These are phyloP conservation scores for Pangasius macronema DNA, from an alignment of 2,797 vertebrate species.

Conservation along the genomic window DNA sequence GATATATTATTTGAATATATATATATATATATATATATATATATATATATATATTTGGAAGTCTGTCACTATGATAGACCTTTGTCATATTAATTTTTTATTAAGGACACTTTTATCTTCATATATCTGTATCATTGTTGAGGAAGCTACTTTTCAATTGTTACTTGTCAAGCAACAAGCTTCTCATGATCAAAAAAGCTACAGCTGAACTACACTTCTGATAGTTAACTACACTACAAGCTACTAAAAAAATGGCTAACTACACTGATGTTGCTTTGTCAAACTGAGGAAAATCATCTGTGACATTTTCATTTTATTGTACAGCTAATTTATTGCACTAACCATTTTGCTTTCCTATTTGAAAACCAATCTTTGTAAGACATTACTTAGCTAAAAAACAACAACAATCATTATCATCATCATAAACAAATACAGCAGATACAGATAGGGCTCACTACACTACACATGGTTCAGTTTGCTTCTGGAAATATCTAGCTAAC, in stretches of 20 bases:
- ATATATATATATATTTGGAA: too few species aligned
- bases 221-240: background rate
- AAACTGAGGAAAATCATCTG: background rate
- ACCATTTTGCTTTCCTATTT: too few species aligned
- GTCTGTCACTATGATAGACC: background rate
- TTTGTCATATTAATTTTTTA: background rate
- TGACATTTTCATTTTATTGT: too few species aligned
- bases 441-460: background rate
- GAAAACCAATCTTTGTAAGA: too few species aligned
- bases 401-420: too few species aligned
- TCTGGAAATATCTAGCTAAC: background rate
- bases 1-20: background rate
- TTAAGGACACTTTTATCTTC: background rate
- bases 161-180: background rate
- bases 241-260: background rate
- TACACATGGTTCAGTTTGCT: too few species aligned
- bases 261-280: background rate
- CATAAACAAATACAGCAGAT: too few species aligned
- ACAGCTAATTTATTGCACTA: too few species aligned
- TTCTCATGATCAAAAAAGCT: background rate
- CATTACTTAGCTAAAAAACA: too few species aligned
- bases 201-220: background rate
- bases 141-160: background rate
- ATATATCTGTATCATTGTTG: background rate
- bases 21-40: too few species aligned